Percentiles rank a stretch among this genome's conserved stretches.
Evolutionary conservation across 1,140 invertebrate species (phyloP).

Genomic region (Pogonomyrmex californicus): DNA sequence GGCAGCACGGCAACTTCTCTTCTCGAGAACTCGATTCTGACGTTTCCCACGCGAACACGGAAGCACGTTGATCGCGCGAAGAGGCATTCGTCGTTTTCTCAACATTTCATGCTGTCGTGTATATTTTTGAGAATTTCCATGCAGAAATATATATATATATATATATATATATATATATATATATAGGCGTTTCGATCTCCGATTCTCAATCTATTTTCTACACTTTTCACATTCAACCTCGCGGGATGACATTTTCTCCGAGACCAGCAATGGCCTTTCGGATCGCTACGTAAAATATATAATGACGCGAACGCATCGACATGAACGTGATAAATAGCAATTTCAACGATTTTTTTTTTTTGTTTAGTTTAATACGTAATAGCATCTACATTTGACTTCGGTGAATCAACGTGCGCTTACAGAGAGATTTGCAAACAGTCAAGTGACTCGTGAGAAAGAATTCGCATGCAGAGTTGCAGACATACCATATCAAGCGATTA

Average conservation of each 20-base stretch:
- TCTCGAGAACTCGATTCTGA: neutral
- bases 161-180: conserved; percentile 32
- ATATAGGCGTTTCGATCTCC: no score
- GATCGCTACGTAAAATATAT: neutral
- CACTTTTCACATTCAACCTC: neutral
- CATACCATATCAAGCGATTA: conserved; percentile 84
- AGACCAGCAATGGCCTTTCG: neutral
- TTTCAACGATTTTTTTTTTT: no score
- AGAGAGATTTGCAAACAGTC: conserved; percentile 32
- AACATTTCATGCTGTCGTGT: neutral
- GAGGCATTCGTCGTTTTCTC: neutral
- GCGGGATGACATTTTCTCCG: neutral
- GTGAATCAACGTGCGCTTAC: conserved; percentile 40
- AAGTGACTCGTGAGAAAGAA: conserved; percentile 60
- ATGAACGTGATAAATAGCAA: neutral
- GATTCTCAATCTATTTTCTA: neutral
- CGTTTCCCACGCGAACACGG: conserved; percentile 28
- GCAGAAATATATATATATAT: neutral
- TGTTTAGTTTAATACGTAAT: neutral
- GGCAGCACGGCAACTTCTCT: neutral
- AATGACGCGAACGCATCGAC: neutral
- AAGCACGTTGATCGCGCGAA: conserved; percentile 53
- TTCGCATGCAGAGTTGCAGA: conserved; percentile 79
- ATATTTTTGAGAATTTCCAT: neutral
- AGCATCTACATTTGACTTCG: conserved; percentile 12